Conservation (phyloP, 2,888 invertebrate species). For the Melanostoma scalare region DNA sequence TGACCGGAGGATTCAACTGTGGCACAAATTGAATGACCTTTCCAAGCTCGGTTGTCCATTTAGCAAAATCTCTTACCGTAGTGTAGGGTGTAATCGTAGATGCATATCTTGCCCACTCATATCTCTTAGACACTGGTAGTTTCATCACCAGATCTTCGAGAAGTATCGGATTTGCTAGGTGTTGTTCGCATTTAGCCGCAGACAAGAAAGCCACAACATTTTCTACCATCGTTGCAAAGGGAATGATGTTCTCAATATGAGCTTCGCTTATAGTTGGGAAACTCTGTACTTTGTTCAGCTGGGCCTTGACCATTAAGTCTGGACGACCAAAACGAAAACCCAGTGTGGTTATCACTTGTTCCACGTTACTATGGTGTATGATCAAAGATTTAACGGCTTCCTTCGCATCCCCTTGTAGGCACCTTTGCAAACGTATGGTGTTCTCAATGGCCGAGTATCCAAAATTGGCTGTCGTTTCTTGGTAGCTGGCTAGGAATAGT, state of each 20-base stretch:
- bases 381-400: no score
- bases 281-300: constrained; percentile 2
- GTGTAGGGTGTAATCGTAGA: constrained; percentile 1
- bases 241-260: no score
- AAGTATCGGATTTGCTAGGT: not conserved
- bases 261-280: not conserved
- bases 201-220: constrained; percentile 21
- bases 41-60: constrained; percentile 30
- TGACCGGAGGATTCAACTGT: not conserved
- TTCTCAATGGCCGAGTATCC: not conserved
- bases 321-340: constrained; percentile 3
- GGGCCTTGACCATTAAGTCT: not conserved
- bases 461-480: no score
- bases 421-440: constrained; percentile 7
- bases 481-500: no score
- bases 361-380: not conserved
- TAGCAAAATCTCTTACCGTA: constrained; percentile 13
- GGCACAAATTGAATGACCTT: constrained; percentile 16
- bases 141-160: not conserved
- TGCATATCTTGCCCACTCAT: constrained; percentile 31
- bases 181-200: not conserved
- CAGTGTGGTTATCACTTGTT: not conserved
- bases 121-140: constrained; percentile 14
- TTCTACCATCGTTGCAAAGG: constrained; percentile 25
- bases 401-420: no score